Conservation (phyloP, 2,797 vertebrate genomes). For the Trachurus trachurus region DNA sequence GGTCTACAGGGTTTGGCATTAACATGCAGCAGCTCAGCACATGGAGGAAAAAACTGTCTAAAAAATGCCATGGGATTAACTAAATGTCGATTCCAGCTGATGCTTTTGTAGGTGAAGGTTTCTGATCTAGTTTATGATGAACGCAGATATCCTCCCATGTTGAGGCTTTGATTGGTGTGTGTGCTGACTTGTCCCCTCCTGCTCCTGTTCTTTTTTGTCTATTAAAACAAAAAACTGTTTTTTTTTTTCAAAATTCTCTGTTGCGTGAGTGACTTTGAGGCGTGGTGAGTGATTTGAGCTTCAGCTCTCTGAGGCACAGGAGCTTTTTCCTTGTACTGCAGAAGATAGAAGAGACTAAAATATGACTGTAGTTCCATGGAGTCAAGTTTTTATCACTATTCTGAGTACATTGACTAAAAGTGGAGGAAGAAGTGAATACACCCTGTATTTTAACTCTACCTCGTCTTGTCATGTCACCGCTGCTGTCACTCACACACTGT, state of each 20-base stretch:
- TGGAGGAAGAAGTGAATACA: conserved; percentile 22
- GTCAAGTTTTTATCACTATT: conserved; percentile 11
- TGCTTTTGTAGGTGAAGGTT: conserved; percentile 11
- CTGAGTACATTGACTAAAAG: not conserved
- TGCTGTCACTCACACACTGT: conserved; percentile 28
- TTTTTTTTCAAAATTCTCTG: not conserved
- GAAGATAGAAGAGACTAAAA: conserved; percentile 9
- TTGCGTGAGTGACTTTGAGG: conserved; percentile 21
- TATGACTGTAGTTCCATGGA: conserved; percentile 6
- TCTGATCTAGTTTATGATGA: conserved; percentile 29
- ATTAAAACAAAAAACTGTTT: not conserved
- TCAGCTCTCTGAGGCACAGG: conserved; percentile 4
- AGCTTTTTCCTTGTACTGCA: not conserved
- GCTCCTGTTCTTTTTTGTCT: not conserved
- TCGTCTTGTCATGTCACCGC: conserved; percentile 17
- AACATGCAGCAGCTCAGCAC: conserved; percentile 32
- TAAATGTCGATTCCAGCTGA: conserved; percentile 25
- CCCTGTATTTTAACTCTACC: conserved; percentile 12
- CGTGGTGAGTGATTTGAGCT: conserved; percentile 2
- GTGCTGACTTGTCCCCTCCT: conserved; percentile 15
- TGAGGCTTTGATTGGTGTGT: conserved; percentile 38
- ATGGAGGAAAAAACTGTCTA: conserved; percentile 5
- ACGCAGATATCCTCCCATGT: conserved; percentile 5
- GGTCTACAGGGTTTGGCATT: conserved; percentile 40
- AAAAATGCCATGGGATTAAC: conserved; percentile 9